phyloP scores from a whole-genome alignment of 2,113 vertebrate species.

The Psittacula cyanocephala region DNA sequence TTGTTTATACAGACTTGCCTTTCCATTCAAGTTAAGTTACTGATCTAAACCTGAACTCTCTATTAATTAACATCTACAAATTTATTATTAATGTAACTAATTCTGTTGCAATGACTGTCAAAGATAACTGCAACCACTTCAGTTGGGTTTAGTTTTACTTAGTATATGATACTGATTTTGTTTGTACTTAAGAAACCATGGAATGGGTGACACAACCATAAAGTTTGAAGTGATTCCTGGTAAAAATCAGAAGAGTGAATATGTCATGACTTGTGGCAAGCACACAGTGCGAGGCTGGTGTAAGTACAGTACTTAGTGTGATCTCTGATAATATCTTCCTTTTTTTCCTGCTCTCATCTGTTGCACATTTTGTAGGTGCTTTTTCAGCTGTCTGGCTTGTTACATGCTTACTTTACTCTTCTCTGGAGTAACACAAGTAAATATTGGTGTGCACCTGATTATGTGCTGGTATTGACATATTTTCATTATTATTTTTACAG shows the following conservation, averaged over 20 bases:
- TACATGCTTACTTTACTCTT: not conserved
- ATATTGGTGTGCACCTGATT: not conserved
- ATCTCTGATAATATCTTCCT: not conserved
- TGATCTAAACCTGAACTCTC: not conserved
- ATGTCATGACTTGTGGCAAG: conserved; percentile 98
- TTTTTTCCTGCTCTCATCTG: not conserved
- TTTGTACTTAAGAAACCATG: conserved; percentile 89
- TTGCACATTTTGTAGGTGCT: not conserved
- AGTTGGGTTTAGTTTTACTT: not conserved
- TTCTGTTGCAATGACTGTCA: not conserved
- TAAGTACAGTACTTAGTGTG: conserved; percentile 76
- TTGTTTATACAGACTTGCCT: not conserved
- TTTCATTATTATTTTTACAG: conserved; percentile 61
- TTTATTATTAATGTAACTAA: not conserved
- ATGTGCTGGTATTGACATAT: not conserved
- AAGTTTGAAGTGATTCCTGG: conserved; percentile 99
- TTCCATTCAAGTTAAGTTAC: not conserved
- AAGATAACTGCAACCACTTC: not conserved
- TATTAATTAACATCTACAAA: not conserved
- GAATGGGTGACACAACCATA: conserved; percentile 98
- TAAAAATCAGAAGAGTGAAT: conserved; percentile 99
- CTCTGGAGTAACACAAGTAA: not conserved
- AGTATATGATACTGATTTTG: not conserved
- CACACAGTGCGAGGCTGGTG: conserved; percentile 98
- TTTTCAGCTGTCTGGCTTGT: not conserved